phyloP scores from a whole-genome alignment of 2,797 vertebrate species.

The Cynopterus sphinx region DNA sequence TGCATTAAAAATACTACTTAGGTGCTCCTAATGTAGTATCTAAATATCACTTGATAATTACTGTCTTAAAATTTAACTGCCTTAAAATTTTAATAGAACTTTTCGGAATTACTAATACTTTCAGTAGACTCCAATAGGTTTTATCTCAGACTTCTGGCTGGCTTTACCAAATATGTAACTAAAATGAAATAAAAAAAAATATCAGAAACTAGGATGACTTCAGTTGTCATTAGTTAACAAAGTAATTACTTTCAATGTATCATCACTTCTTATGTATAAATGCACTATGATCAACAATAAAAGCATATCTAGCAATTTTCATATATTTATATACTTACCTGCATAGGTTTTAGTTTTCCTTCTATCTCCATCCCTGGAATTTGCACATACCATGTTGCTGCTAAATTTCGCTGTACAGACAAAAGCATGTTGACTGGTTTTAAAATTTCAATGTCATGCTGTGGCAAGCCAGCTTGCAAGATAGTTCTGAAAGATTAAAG shows the following conservation, averaged over 20 bases:
- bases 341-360: slow-evolving; percentile 95
- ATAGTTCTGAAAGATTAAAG: slow-evolving; percentile 80
- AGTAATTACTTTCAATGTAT: not conserved
- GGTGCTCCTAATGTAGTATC: not conserved
- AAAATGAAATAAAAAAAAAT: slow-evolving; percentile 15
- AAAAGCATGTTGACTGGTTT: slow-evolving; percentile 93
- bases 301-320: not conserved
- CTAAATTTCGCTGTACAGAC: slow-evolving; percentile 93
- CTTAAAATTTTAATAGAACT: not conserved
- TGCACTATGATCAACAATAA: not conserved
- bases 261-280: not conserved
- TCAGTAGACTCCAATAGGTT: not conserved
- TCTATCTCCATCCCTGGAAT: slow-evolving; percentile 91
- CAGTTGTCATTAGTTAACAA: not conserved
- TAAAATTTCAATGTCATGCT: slow-evolving; percentile 89
- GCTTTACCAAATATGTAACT: slow-evolving; percentile 11
- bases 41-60: not conserved
- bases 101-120: slow-evolving; percentile 32
- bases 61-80: not conserved
- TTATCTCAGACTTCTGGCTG: not conserved
- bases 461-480: slow-evolving; percentile 75
- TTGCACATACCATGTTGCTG: slow-evolving; percentile 92
- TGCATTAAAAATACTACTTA: not conserved
- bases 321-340: slow-evolving; percentile 84
- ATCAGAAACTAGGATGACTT: not conserved